These are phyloP conservation scores for Excalfactoria chinensis DNA, from an alignment of 2,113 vertebrate species.

Conservation along the genomic window DNA sequence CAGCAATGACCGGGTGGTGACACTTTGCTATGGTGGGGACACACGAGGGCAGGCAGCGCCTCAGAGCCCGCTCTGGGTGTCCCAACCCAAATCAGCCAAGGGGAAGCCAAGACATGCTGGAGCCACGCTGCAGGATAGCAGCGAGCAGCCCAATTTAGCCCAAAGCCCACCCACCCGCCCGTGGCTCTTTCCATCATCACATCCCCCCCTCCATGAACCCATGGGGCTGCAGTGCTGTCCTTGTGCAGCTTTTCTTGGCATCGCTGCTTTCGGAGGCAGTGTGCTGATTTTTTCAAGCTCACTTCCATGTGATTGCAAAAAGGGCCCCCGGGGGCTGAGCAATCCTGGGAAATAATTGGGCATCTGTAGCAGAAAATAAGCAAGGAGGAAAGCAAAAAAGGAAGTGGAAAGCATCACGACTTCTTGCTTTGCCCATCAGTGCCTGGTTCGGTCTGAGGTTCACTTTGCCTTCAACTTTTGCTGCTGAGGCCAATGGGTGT, in stretches of 20 bases:
- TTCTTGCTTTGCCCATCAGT: fast-evolving
- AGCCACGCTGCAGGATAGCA: not conserved
- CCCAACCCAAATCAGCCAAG: not conserved
- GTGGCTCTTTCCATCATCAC: not conserved
- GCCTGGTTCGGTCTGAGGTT: fast-evolving
- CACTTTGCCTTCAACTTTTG: not conserved
- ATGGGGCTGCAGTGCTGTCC: not conserved
- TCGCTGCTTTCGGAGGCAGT: not conserved
- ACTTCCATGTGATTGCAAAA: not conserved
- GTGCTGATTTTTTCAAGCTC: not conserved
- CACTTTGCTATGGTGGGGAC: not conserved
- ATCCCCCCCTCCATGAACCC: not conserved
- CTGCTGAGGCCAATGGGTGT: not conserved
- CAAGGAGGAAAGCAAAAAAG: not conserved
- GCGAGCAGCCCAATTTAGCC: not conserved
- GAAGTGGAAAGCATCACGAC: not conserved
- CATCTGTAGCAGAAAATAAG: not conserved
- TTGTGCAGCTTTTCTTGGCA: not conserved
- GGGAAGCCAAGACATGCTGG: not conserved
- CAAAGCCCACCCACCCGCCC: not conserved
- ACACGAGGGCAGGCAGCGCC: not conserved
- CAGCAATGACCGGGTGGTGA: not conserved
- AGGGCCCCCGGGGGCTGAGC: constrained; percentile 32
- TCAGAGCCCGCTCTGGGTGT: not conserved
- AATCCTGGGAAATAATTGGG: constrained; percentile 14